Percentiles rank a stretch among this genome's conserved stretches.
Conservation (phyloP, 2,113 vertebrate genomes). For the Peucedramus taeniatus region DNA sequence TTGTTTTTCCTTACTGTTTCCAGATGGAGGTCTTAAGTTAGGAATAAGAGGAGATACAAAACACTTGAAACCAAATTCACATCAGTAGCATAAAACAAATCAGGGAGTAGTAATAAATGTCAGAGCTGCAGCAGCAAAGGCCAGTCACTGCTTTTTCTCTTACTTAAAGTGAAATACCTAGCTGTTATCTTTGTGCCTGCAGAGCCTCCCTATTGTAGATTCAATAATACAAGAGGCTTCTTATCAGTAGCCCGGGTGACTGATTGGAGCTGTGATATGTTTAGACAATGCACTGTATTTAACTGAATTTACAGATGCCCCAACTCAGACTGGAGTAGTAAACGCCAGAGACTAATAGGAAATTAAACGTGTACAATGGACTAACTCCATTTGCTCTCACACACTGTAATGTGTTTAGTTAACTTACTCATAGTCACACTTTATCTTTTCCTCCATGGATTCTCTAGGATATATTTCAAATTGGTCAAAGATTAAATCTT, state of each 20-base stretch:
- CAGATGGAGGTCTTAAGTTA: constrained; percentile 47
- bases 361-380: constrained; percentile 89
- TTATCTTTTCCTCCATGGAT: constrained; percentile 79
- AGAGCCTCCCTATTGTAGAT: constrained; percentile 86
- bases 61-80: constrained; percentile 61
- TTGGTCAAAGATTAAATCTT: constrained; percentile 81
- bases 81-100: constrained; percentile 65
- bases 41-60: constrained; percentile 54
- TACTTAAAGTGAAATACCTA: constrained; percentile 85
- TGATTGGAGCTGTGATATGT: constrained; percentile 88
- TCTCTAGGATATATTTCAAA: constrained; percentile 80
- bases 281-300: constrained; percentile 90
- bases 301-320: constrained; percentile 88
- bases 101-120: constrained; percentile 77
- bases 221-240: constrained; percentile 88
- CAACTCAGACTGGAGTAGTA: constrained; percentile 73
- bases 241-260: constrained; percentile 84
- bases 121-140: constrained; percentile 64
- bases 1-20: constrained; percentile 16
- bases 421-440: constrained; percentile 79
- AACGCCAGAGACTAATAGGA: constrained; percentile 83
- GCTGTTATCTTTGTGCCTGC: constrained; percentile 84
- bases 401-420: constrained; percentile 78
- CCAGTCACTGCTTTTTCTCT: constrained; percentile 56
- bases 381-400: constrained; percentile 80